phyloP scores from a whole-genome alignment of 2,113 vertebrate species.

The Nyctereutes procyonoides region DNA sequence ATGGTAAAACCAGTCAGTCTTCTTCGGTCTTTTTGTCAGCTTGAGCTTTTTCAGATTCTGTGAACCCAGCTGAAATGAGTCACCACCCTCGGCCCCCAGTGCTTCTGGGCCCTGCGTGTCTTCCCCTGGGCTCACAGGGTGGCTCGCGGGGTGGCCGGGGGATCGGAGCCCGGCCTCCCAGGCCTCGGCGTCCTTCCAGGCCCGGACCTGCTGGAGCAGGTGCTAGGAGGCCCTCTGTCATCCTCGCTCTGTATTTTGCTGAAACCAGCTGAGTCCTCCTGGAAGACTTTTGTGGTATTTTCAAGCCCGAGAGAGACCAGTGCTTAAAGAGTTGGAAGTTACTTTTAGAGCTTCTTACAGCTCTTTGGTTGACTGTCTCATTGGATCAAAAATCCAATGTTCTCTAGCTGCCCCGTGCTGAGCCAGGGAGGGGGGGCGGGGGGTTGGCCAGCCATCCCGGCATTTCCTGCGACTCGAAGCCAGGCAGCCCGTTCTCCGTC shows the following conservation, averaged over 20 bases:
- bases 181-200: accelerated
- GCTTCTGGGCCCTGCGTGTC: too few relatives aligned
- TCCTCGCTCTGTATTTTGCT: accelerated
- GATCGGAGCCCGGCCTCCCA: accelerated
- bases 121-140: too few relatives aligned
- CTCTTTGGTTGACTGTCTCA: accelerated
- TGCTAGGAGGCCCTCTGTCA: accelerated
- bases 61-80: accelerated
- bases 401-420: accelerated
- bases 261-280: accelerated
- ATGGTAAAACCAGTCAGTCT: accelerated
- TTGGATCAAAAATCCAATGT: accelerated
- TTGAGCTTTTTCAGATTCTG: neutral
- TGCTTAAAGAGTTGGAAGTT: accelerated
- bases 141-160: neutral
- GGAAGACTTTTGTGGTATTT: accelerated
- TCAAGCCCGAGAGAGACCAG: neutral
- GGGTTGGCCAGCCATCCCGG: neutral
- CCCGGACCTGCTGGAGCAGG: neutral
- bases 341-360: accelerated
- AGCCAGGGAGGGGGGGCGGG: accelerated
- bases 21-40: neutral
- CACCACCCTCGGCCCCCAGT: neutral
- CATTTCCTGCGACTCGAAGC: neutral
- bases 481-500: accelerated